Evolutionary conservation across 2,888 invertebrate genomes (phyloP).

Genomic region (Torymus tubicola): DNA sequence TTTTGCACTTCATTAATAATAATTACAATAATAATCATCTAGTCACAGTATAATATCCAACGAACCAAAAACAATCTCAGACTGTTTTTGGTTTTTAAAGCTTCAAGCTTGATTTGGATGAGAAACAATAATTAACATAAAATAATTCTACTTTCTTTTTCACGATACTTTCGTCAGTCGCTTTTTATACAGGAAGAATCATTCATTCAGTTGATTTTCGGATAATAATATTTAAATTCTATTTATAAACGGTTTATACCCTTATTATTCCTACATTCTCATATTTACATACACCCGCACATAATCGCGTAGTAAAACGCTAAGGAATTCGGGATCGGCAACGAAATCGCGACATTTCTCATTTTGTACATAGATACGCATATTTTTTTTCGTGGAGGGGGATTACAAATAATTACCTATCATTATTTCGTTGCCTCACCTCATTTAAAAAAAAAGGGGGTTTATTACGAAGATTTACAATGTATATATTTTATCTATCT

Average conservation of each 20-base stretch:
- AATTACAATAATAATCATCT: conserved; percentile 21
- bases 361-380: conserved; percentile 33
- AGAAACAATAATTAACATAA: conserved; percentile 38
- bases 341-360: conserved; percentile 34
- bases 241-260: conserved; percentile 37
- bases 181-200: conserved; percentile 56
- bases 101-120: conserved; percentile 47
- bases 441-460: conserved; percentile 29
- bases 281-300: conserved; percentile 51
- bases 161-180: conserved; percentile 44
- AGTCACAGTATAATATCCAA: conserved; percentile 42
- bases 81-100: conserved; percentile 47
- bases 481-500: conserved; percentile 9
- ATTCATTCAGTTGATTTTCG: conserved; percentile 54
- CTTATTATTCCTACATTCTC: conserved; percentile 9
- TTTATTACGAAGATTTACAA: conserved; percentile 15
- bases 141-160: conserved; percentile 39
- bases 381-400: conserved; percentile 17
- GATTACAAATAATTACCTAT: conserved; percentile 36
- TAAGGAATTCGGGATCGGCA: conserved; percentile 39
- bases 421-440: conserved; percentile 44
- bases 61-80: conserved; percentile 30
- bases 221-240: conserved; percentile 40
- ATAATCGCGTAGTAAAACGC: conserved; percentile 24
- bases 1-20: conserved; percentile 45